These are phyloP conservation scores for Rhodophaea formosa DNA, from an alignment of 2,888 invertebrate species.

Conservation along the genomic window DNA sequence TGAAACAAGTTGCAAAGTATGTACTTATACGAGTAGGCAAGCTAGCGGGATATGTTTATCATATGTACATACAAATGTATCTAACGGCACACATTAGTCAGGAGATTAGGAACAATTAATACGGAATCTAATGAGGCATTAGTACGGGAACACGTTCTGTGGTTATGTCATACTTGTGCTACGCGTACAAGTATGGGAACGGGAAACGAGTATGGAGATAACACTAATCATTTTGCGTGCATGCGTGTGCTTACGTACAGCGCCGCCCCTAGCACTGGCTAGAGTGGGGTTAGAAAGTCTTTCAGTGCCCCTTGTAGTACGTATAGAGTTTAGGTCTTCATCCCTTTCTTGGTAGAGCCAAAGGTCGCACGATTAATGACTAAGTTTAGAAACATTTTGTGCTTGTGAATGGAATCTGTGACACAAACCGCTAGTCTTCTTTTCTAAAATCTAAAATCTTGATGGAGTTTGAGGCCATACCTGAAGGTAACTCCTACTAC, in stretches of 20 bases:
- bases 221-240: constrained; percentile 13
- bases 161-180: constrained; percentile 13
- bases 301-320: too few species aligned
- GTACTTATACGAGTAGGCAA: neutral
- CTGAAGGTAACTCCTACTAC: too few species aligned
- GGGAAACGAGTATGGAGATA: constrained; percentile 14
- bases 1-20: neutral
- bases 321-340: too few species aligned
- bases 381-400: too few species aligned
- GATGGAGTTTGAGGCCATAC: too few species aligned
- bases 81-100: constrained; percentile 12
- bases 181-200: neutral
- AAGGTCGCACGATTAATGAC: too few species aligned
- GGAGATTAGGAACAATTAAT: constrained; percentile 14
- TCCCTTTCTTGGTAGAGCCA: too few species aligned
- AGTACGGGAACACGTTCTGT: constrained; percentile 9
- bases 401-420: too few species aligned
- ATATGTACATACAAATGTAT: constrained; percentile 14
- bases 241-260: neutral
- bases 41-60: constrained; percentile 11
- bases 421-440: too few species aligned
- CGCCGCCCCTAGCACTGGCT: too few species aligned
- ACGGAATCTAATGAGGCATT: constrained; percentile 16
- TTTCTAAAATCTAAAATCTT: too few species aligned
- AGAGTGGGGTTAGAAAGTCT: too few species aligned